phyloP scores from a whole-genome alignment of 2,113 vertebrate species.

The Andinoacara biseriatus region DNA sequence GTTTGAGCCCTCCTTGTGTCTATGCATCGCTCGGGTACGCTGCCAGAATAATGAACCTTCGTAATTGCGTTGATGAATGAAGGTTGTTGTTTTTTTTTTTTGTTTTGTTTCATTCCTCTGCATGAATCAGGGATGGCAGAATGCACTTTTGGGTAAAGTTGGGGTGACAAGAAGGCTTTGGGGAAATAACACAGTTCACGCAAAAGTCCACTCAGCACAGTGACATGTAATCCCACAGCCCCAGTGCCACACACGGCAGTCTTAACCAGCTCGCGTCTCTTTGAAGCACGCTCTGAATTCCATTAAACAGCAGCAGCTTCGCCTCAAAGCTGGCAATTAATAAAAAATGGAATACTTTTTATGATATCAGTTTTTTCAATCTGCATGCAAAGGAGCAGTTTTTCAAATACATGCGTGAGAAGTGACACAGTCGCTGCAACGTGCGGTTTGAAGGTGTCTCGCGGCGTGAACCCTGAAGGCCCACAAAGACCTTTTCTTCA shows the following conservation, averaged over 20 bases:
- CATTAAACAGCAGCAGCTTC: slow-evolving; percentile 29
- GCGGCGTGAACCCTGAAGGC: not conserved
- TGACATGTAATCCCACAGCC: slow-evolving; percentile 37
- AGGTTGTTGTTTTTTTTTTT: not conserved
- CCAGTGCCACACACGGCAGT: slow-evolving; percentile 3
- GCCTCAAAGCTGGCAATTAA: slow-evolving; percentile 31
- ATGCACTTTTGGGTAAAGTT: slow-evolving; percentile 53
- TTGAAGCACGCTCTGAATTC: not conserved
- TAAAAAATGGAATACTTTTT: slow-evolving; percentile 57
- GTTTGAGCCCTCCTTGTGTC: slow-evolving; percentile 51
- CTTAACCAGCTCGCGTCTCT: slow-evolving; percentile 14
- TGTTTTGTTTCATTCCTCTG: slow-evolving; percentile 36
- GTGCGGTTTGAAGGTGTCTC: not conserved
- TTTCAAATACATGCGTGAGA: not conserved
- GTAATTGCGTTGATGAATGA: not conserved
- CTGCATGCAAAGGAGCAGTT: slow-evolving; percentile 65
- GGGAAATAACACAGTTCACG: slow-evolving; percentile 13
- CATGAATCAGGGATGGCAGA: slow-evolving; percentile 61
- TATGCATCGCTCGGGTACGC: slow-evolving; percentile 62
- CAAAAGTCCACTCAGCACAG: slow-evolving; percentile 47
- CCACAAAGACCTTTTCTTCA: not conserved
- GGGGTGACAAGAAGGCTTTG: slow-evolving; percentile 26
- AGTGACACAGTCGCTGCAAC: not conserved
- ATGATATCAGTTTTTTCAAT: slow-evolving; percentile 31
- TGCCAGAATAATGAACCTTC: slow-evolving; percentile 4